Conservation (phyloP, 2,888 invertebrate species). For the Yponomeuta evonymella region DNA sequence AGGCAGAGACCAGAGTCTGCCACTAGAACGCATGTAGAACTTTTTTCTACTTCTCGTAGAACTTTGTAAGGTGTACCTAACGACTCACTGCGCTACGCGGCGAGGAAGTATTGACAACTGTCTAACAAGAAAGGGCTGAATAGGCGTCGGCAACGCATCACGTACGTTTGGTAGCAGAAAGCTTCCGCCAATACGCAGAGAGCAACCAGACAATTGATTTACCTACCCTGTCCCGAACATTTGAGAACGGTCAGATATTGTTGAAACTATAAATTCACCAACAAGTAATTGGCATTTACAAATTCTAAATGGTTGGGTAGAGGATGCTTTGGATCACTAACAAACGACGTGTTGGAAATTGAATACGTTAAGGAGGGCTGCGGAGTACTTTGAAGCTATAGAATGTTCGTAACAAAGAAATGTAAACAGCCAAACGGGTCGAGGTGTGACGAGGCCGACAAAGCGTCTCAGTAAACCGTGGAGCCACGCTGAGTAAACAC, state of each 20-base stretch:
- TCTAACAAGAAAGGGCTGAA: too few species aligned
- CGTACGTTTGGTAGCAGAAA: too few species aligned
- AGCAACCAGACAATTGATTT: slow-evolving; percentile 12
- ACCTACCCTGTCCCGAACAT: slow-evolving; percentile 5
- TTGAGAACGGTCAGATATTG: slow-evolving; percentile 6
- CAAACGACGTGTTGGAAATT: neutral
- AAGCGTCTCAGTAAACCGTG: slow-evolving; percentile 54
- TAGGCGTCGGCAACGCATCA: too few species aligned
- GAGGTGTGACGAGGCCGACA: slow-evolving; percentile 42
- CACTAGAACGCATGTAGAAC: too few species aligned
- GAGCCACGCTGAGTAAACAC: slow-evolving; percentile 55
- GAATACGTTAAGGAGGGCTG: neutral
- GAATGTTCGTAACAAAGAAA: slow-evolving; percentile 26
- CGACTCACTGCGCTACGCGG: too few species aligned
- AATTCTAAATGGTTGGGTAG: neutral
- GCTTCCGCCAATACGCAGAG: too few species aligned
- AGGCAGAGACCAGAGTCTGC: too few species aligned
- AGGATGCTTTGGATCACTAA: neutral
- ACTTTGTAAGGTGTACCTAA: too few species aligned
- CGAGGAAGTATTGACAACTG: too few species aligned
- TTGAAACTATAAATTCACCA: slow-evolving; percentile 3
- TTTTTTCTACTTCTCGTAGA: too few species aligned
- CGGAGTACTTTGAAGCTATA: neutral
- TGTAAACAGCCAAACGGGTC: slow-evolving; percentile 47
- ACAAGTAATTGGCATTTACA: neutral